phyloP scores from a whole-genome alignment of 2,797 vertebrate genomes.

The Malurus leucopterus region DNA sequence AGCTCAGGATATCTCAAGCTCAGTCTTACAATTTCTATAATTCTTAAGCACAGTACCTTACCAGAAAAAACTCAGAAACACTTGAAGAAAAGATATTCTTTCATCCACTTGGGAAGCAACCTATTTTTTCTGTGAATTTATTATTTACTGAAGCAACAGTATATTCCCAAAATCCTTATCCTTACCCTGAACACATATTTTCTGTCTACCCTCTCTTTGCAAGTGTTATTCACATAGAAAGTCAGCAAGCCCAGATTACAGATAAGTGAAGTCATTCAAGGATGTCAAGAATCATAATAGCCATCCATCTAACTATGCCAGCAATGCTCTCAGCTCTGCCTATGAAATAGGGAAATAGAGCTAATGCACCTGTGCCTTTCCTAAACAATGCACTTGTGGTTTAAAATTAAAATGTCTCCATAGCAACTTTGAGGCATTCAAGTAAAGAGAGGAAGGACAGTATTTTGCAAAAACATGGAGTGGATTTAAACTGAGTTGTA shows the following conservation, averaged over 20 bases:
- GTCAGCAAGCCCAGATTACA: background rate
- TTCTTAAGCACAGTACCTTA: background rate
- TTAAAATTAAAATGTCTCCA: constrained; percentile 7
- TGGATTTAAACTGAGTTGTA: background rate
- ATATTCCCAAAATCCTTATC: background rate
- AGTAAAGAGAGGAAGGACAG: background rate
- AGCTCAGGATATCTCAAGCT: background rate
- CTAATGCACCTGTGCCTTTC: background rate
- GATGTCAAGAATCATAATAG: background rate
- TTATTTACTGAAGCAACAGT: background rate
- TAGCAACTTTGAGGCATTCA: background rate
- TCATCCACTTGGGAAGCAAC: background rate
- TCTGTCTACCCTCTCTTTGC: background rate
- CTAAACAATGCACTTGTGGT: background rate
- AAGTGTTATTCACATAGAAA: background rate
- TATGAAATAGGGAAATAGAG: background rate
- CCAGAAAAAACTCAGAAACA: background rate
- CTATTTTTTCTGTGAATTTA: background rate
- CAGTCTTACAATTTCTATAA: background rate
- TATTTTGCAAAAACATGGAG: background rate
- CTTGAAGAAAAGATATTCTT: background rate
- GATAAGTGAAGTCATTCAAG: background rate
- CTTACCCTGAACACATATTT: background rate
- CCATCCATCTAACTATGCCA: background rate
- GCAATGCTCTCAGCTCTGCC: background rate